These are phyloP conservation scores for Echiichthys vipera DNA, from an alignment of 2,797 vertebrate genomes.

Conservation along the genomic window DNA sequence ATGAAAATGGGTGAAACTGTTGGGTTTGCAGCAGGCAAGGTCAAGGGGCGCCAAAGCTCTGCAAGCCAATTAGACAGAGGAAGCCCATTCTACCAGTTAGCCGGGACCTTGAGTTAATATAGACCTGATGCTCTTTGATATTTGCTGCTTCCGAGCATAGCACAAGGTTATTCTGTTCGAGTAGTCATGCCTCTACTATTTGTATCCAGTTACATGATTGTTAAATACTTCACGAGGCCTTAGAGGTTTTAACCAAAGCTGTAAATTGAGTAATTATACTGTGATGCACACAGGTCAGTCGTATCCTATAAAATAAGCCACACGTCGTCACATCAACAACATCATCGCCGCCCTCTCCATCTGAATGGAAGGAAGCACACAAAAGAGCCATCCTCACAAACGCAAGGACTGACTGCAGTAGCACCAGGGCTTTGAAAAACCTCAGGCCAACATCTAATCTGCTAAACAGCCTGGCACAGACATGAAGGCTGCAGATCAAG, in stretches of 20 bases:
- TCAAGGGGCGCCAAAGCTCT: constrained; percentile 44
- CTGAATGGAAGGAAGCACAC: constrained; percentile 19
- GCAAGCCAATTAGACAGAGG: constrained; percentile 6
- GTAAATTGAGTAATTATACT: constrained; percentile 2
- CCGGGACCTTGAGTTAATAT: constrained; percentile 24
- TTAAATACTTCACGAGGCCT: constrained; percentile 18
- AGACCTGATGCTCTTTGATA: constrained; percentile 37
- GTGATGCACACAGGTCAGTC: constrained; percentile 1
- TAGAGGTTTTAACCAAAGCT: constrained; percentile 26
- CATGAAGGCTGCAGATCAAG: constrained; percentile 41
- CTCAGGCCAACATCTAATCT: constrained; percentile 49
- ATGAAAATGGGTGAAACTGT: constrained; percentile 34
- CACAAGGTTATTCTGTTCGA: constrained; percentile 24
- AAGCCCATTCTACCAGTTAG: background rate
- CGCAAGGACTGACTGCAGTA: constrained; percentile 15
- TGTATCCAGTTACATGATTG: constrained; percentile 33
- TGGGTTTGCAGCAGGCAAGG: constrained; percentile 39
- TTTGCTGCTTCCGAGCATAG: constrained; percentile 32
- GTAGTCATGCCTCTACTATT: background rate
- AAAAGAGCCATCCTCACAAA: constrained; percentile 32
- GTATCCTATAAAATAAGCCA: background rate
- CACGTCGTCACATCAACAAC: constrained; percentile 4
- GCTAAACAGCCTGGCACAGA: constrained; percentile 39
- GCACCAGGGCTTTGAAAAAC: constrained; percentile 29
- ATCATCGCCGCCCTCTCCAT: constrained; percentile 4